Evolutionary conservation across 2,113 vertebrate species (phyloP).

Genomic region (Eublepharis macularius): DNA sequence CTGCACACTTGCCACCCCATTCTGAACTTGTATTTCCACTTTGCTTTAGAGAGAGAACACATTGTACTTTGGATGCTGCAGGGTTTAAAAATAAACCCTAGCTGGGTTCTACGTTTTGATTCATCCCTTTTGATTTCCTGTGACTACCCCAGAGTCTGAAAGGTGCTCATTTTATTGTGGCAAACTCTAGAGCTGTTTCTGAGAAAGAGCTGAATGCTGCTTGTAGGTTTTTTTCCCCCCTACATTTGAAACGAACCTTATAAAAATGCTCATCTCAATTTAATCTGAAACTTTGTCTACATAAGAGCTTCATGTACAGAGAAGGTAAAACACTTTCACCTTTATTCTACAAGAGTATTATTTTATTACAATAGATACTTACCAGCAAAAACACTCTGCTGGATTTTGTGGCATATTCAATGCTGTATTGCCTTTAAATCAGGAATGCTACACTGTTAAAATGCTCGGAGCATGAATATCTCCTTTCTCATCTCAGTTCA

Average conservation of each 20-base stretch:
- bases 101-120: no score
- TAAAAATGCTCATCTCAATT: not conserved
- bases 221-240: no score
- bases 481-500: not conserved
- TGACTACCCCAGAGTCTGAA: not conserved
- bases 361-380: not conserved
- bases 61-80: no score
- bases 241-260: not conserved
- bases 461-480: not conserved
- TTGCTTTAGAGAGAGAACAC: no score
- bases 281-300: not conserved
- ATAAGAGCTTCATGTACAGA: not conserved
- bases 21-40: no score
- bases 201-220: not conserved
- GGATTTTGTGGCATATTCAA: not conserved
- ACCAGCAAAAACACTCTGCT: not conserved
- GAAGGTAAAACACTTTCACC: not conserved
- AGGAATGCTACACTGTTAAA: not conserved
- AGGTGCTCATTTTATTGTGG: not conserved
- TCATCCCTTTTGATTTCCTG: no score
- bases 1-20: no score
- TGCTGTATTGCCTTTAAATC: not conserved
- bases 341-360: not conserved
- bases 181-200: not conserved
- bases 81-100: no score